Percentiles rank a stretch among this genome's conserved stretches.
Conservation (phyloP, 1,140 invertebrate genomes). For the Bacillus rossius region DNA sequence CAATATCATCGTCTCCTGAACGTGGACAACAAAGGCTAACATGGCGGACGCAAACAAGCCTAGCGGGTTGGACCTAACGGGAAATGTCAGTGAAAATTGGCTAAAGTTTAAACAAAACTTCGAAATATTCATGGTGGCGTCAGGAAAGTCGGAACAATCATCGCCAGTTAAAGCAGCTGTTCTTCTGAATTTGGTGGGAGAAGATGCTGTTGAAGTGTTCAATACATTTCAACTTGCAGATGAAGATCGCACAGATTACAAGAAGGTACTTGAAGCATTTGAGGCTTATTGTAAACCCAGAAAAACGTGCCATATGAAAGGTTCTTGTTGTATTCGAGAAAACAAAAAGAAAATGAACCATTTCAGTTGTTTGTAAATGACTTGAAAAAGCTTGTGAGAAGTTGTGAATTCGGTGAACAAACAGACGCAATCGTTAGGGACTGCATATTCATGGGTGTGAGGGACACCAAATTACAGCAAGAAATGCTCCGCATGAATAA, state of each 20-base stretch:
- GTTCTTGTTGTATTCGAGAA: slow-evolving; percentile 25
- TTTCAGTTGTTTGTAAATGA: slow-evolving; percentile 29
- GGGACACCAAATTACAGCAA: slow-evolving; percentile 27
- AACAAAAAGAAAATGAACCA: slow-evolving; percentile 27
- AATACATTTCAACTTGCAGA: slow-evolving; percentile 12
- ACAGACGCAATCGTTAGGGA: slow-evolving; percentile 33
- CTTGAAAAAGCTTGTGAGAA: slow-evolving; percentile 23
- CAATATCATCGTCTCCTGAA: no score
- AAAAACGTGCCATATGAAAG: slow-evolving; percentile 26
- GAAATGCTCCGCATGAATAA: slow-evolving; percentile 28
- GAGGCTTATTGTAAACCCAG: slow-evolving; percentile 26
- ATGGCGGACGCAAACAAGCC: no score
- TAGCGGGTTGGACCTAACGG: no score
- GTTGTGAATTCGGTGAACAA: slow-evolving; percentile 26
- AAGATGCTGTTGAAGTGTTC: slow-evolving; percentile 5
- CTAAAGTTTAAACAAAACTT: no score
- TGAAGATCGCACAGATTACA: slow-evolving; percentile 3
- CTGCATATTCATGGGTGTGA: slow-evolving; percentile 26
- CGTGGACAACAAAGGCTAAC: no score
- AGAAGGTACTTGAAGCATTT: slow-evolving; percentile 16
- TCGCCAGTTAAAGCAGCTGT: no score
- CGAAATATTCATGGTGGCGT: no score
- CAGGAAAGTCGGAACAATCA: no score
- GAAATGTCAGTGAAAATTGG: no score
- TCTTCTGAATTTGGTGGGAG: not conserved